Evolutionary conservation across 1,140 invertebrate genomes (phyloP).

Genomic region (Bemisia tabaci): DNA sequence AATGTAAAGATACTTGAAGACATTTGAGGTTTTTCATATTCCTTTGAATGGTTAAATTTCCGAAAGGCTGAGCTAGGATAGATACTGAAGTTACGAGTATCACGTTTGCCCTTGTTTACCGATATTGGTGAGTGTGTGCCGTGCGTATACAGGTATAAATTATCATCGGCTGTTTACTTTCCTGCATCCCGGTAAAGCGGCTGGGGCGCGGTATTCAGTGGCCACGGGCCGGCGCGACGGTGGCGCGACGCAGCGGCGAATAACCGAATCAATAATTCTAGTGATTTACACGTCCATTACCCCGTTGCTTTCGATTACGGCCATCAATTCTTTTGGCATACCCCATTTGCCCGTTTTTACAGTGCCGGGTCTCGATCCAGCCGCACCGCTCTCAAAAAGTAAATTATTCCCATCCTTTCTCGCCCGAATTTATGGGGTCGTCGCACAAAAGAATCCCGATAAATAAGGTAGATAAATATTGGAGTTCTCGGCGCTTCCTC

Average conservation of each 20-base stretch:
- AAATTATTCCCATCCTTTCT: neutral
- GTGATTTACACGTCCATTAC: neutral
- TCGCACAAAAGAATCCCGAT: neutral
- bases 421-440: neutral
- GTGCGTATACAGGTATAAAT: too few species aligned
- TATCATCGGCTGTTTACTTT: too few species aligned
- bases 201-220: conserved; percentile 4
- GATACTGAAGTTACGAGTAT: too few species aligned
- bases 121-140: too few species aligned
- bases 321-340: neutral
- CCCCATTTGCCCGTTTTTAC: neutral
- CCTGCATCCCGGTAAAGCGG: neutral
- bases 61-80: too few species aligned
- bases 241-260: neutral
- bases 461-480: neutral
- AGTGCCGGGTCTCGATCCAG: neutral
- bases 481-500: too few species aligned
- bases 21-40: too few species aligned
- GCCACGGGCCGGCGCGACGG: neutral
- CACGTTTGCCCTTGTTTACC: too few species aligned
- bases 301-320: neutral
- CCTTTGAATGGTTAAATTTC: too few species aligned
- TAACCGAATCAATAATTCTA: neutral
- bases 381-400: neutral
- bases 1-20: too few species aligned